Evolutionary conservation across 2,888 invertebrate genomes (phyloP), one percentile per base, ranked within the genome.

Genomic region (Anorthoa munda): DNA sequence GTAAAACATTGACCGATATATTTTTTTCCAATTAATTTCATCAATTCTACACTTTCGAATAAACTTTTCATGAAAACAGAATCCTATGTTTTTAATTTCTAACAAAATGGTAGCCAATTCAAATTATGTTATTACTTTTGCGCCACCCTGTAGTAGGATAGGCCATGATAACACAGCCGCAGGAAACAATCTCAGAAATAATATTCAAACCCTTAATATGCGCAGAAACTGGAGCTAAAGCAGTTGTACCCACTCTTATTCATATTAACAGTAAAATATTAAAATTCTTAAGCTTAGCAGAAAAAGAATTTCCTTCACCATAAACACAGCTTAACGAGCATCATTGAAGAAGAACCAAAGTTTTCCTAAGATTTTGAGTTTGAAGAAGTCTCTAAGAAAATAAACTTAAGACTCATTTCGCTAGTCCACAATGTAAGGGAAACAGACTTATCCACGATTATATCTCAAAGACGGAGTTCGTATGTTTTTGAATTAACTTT

Each of bases 321-420:
- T 83, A 86, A 83, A 84, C 79, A 81, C 55, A 77, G 76, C 75
- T 84, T 83, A 85, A 87, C 81, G 83, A 86, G 79, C 72, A 67
- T 76, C 83, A 86, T 80, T 86, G 80, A 85, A 83, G 72, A 59
- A 83, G 78, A 84, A 83, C 77, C 79, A 72, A 87, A 86, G 82
- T 87, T 84, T 66, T 53, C 67, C 66, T 26, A 65, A 81, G 76
- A 82, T 82, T 77, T 81, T 60, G 69, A 81, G 79, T 79, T 81
- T 79, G 13, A 70, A 77, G 78, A 83, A 81, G 77, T 85, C 75
- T 65, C 58, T 23, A 59, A 76, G 80, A 75, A 85, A 73, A 84
- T 78, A 75, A 85, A 85, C 68, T 85, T 66, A 53, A 75, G 59
- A 63, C 72, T 82, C 75, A 86, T 86, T 86, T 70, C 61, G 72